Base-by-base conservation (phyloP, 2,888 invertebrate species). In the Tupiocoris notatus region DNA sequence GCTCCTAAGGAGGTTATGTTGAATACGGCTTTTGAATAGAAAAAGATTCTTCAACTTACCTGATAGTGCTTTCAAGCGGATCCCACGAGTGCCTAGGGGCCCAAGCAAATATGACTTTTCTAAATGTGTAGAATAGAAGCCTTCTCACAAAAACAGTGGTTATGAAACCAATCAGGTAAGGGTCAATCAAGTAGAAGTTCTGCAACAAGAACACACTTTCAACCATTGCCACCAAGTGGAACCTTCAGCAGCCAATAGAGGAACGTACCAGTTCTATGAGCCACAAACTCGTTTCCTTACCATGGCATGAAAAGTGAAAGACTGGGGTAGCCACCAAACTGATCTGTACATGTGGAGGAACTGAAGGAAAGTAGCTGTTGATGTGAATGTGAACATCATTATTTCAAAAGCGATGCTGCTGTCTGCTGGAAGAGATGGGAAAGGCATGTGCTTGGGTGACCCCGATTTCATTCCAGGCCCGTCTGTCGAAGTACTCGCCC, bases 291-390 rank as follows among this genome's bases (percentile, higher is more conserved):
- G n/a, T n/a, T n/a, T n/a, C n/a, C n/a, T 85, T 86, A 96, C 97
- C 89, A 98, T 89, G 77, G 94, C 91, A 83, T 94, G 92, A 82
- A 90, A 90, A 77, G 92, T 93, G 83, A 94, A 91, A 0, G 96
- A 95, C 83, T 97, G 91, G 0, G 96, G 95, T 71, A 98, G 84
- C 98, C 98, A 99, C 96, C 97, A 99, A 16, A 95, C 92, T 1
- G 96, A 96, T 81, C 95, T 90, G 83, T 98, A 98, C 56, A 98
- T 87, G 86, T 98, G 96, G 59, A 98, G 87, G 83, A 96, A 95
- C 85, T 99, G 98, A 75, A 97, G 87, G 74, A 90, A 91, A 21
- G 94, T 90, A 0, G 92, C 91, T 61, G 92, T 87, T 23, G 92
- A 84, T 0, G 92, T 91, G 83, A 94, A 94, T 12, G 91, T 84